phyloP scores from a whole-genome alignment of 1,140 invertebrate genomes.

The Choristoneura fumiferana region DNA sequence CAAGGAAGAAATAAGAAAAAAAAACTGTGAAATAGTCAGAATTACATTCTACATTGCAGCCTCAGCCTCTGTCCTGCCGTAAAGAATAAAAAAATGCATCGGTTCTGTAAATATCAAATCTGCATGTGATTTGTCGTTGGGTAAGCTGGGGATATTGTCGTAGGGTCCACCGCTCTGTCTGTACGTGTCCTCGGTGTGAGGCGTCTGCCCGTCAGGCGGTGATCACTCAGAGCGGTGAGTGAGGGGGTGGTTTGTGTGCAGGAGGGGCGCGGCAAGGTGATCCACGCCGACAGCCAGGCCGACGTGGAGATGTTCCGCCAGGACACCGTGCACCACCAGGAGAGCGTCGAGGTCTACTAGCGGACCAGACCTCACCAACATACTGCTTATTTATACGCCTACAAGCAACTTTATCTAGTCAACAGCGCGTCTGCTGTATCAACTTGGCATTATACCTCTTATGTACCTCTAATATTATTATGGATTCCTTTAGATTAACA shows the following conservation, averaged over 20 bases:
- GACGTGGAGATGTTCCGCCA: conserved; percentile 82
- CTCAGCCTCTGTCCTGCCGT: too few species aligned
- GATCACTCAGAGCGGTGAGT: too few species aligned
- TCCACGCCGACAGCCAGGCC: conserved; percentile 82
- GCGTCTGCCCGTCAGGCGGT: not conserved
- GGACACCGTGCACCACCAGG: conserved; percentile 80
- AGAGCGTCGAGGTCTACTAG: conserved; percentile 76
- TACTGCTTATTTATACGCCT: not conserved
- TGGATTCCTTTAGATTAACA: too few species aligned
- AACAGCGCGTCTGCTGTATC: not conserved
- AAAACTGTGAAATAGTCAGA: too few species aligned
- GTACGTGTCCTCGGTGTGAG: conserved; percentile 22
- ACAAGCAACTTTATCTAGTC: not conserved
- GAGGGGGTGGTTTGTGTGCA: conserved; percentile 42
- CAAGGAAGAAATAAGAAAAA: too few species aligned
- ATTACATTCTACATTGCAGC: too few species aligned
- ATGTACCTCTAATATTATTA: too few species aligned
- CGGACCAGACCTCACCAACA: not conserved
- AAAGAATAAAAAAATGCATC: too few species aligned
- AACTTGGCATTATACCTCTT: too few species aligned
- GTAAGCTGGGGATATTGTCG: not conserved
- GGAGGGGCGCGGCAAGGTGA: conserved; percentile 79
- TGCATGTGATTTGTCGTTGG: too few species aligned
- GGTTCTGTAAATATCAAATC: too few species aligned
- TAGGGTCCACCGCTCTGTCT: conserved; percentile 18